Conservation (phyloP, 2,888 invertebrate species). For the Enoplolaimus lenunculus region DNA sequence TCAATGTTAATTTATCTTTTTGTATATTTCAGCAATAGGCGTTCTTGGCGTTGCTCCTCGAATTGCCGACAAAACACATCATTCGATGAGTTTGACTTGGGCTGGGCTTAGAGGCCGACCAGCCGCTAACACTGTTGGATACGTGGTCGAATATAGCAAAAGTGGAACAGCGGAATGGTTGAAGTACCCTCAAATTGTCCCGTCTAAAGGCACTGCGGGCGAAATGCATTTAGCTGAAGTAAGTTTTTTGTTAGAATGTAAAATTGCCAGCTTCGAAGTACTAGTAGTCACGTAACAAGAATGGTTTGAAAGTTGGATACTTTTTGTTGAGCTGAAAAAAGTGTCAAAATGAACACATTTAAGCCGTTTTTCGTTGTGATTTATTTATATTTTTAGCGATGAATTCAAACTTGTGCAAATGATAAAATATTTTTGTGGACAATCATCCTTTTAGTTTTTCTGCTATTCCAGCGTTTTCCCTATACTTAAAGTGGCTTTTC, state of each 20-base stretch:
- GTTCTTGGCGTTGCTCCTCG: constrained; percentile 34
- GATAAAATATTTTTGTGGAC: too few species aligned
- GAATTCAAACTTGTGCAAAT: too few species aligned
- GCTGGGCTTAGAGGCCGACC: constrained; percentile 33
- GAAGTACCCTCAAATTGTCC: constrained; percentile 16
- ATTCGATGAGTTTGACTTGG: constrained; percentile 36
- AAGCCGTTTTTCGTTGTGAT: too few species aligned
- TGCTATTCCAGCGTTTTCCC: too few species aligned
- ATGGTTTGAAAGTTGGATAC: too few species aligned
- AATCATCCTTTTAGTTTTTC: too few species aligned
- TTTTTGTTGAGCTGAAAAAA: too few species aligned
- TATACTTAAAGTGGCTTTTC: too few species aligned
- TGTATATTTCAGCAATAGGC: constrained; percentile 35
- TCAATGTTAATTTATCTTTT: too few species aligned
- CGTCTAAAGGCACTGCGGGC: constrained; percentile 10
- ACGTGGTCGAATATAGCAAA: constrained; percentile 36
- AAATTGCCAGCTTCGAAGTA: background rate
- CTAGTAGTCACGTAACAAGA: too few species aligned
- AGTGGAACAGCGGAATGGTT: constrained; percentile 23
- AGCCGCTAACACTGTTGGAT: constrained; percentile 35
- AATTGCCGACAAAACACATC: constrained; percentile 34
- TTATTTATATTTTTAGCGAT: too few species aligned
- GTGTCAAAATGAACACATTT: too few species aligned
- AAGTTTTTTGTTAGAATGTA: background rate
- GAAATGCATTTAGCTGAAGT: constrained; percentile 13